Conservation (phyloP, 2,113 vertebrate genomes). For the Theropithecus gelada region DNA sequence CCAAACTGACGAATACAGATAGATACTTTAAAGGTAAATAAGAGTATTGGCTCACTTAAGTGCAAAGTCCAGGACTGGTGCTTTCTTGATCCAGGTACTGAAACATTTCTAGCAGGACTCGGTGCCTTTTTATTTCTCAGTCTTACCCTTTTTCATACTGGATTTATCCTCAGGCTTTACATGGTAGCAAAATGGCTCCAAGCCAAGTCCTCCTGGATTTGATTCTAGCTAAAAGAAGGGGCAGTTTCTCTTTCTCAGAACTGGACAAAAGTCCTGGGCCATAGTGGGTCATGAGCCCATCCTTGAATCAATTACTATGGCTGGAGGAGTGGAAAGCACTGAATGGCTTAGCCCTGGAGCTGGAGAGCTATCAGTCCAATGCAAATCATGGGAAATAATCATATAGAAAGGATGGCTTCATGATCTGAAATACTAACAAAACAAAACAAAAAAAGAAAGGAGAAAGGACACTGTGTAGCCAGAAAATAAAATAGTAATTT, state of each 20-base stretch:
- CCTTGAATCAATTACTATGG: background rate
- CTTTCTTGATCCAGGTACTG: background rate
- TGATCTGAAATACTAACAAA: background rate
- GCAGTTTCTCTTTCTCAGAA: background rate
- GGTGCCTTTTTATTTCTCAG: background rate
- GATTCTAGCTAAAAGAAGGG: background rate
- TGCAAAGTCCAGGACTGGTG: background rate
- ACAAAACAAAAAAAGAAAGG: background rate
- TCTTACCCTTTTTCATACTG: background rate
- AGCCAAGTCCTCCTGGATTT: background rate
- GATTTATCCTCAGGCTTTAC: background rate
- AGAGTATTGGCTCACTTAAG: background rate
- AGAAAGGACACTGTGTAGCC: background rate
- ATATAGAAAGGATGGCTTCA: background rate
- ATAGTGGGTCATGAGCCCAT: background rate
- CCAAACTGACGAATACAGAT: background rate
- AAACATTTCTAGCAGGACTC: background rate
- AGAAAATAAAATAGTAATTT: background rate
- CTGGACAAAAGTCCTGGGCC: background rate
- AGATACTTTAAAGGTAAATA: background rate
- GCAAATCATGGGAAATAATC: background rate
- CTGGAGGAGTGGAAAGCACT: background rate
- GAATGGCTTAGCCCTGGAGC: background rate
- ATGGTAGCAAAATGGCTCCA: background rate
- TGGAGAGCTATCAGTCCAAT: background rate